Base-by-base conservation (phyloP, 2,797 vertebrate genomes). In the Platalea minor region DNA sequence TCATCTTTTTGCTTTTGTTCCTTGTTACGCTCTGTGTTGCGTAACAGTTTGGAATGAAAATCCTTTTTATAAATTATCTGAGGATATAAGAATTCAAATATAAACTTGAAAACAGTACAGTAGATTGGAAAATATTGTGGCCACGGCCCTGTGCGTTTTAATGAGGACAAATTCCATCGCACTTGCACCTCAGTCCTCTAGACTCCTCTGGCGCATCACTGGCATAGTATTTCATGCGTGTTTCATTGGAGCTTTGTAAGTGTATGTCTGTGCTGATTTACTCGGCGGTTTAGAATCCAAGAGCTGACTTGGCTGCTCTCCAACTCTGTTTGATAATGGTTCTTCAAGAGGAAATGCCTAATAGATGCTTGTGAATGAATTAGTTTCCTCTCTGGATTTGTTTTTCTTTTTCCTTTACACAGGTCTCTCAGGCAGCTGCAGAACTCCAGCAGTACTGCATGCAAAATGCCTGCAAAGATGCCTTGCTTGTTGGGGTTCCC, bases 381-480 rank as follows among this genome's bases (percentile, higher is more conserved):
- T 53, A 20, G 35, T 64, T 91, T 92, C 79, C 82, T 69, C 21
- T 95, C 73, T 73, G 74, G 14, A 39, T 51, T 79, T 88, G 57
- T 65, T 57, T 68, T 35, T n/a, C 37, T 39, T 82, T 91, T 68
- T 78, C 37, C 50, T 24, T 53, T 50, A 21, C 82, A 7, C 91
- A 99, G 99, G 99, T 99, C 77, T 99, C 99, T 15, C 99, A 99
- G 97, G 99, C 99, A 1, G 99, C 99, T n/a, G 98, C 99, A 26
- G 99, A 99, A 93, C 99, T 99, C 26, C 99, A 99, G 91, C 99
- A 99, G 96, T 99, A 99, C 93, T 99, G 99, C 94, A 98, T 99
- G 96, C 99, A 99, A 97, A 99, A 99, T 3, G 99, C 99, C 54
- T 98, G 98, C 89, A 99, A 99, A 97, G 99, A 99, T 29, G 99